Conservation (phyloP, 2,113 vertebrate genomes). For the Hyaena hyaena region DNA sequence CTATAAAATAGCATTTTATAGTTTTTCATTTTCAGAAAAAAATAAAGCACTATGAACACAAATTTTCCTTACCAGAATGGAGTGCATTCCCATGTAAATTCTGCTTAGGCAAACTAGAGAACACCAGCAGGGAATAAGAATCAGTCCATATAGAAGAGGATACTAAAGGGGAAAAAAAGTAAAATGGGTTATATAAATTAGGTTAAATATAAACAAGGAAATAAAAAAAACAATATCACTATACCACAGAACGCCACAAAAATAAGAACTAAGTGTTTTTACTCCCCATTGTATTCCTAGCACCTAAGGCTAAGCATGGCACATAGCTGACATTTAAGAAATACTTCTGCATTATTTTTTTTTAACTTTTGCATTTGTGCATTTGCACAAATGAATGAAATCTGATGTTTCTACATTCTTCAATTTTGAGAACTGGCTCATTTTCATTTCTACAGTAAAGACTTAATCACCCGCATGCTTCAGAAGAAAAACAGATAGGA, state of each 20-base stretch:
- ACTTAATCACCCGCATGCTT: neutral
- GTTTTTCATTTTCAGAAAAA: slow-evolving; percentile 21
- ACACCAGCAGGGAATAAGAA: slow-evolving; percentile 94
- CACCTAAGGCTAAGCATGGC: neutral
- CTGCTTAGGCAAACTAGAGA: slow-evolving; percentile 96
- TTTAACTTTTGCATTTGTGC: neutral
- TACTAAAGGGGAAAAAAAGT: slow-evolving; percentile 87
- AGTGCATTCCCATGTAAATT: slow-evolving; percentile 99
- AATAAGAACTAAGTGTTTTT: neutral
- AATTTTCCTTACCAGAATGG: slow-evolving; percentile 93
- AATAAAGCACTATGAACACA: neutral
- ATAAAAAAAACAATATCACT: neutral
- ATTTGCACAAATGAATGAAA: neutral
- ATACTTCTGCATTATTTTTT: neutral
- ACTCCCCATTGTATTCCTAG: neutral
- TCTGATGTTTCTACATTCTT: neutral
- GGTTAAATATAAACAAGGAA: slow-evolving; percentile 48
- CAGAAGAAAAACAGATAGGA: neutral
- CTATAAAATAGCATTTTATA: slow-evolving; percentile 6
- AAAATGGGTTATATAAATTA: slow-evolving; percentile 56
- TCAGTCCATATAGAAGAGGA: slow-evolving; percentile 90
- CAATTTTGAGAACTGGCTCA: neutral
- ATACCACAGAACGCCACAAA: neutral
- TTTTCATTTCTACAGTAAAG: slow-evolving; percentile 11
- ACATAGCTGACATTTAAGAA: slow-evolving; percentile 12